phyloP scores from a whole-genome alignment of 2,888 invertebrate species.

The Papilio elwesi region DNA sequence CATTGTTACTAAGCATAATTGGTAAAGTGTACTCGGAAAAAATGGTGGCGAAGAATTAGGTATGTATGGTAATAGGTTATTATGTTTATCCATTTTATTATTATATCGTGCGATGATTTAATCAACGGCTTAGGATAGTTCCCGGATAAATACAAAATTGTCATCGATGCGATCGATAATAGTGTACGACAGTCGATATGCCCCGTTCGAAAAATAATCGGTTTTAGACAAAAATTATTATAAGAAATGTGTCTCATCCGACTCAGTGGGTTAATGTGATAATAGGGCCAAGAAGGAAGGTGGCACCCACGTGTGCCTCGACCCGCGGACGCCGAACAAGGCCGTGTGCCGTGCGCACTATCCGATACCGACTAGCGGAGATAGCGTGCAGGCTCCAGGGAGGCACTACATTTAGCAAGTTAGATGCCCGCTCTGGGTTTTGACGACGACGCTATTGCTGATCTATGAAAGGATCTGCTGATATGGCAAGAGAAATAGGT shows the following conservation, averaged over 20 bases:
- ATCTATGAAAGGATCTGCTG: too few species aligned
- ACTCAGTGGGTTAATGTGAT: too few species aligned
- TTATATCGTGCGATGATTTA: not conserved
- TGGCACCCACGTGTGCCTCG: conserved; percentile 43
- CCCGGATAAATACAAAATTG: conserved; percentile 32
- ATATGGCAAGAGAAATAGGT: too few species aligned
- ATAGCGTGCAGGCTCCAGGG: conserved; percentile 22
- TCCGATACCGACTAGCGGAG: conserved; percentile 42
- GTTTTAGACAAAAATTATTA: too few species aligned
- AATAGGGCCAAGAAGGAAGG: conserved; percentile 12
- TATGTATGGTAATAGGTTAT: too few species aligned
- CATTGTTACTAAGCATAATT: conserved; percentile 1
- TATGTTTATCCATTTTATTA: not conserved
- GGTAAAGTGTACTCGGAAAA: conserved; percentile 3
- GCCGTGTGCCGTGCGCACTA: conserved; percentile 44
- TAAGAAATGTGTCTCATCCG: conserved; percentile 28
- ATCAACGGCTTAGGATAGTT: not conserved
- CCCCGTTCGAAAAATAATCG: conserved; percentile 2
- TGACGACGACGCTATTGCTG: not conserved
- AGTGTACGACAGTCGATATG: conserved; percentile 42
- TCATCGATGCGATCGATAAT: conserved; percentile 43
- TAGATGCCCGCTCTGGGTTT: conserved; percentile 40
- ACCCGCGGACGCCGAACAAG: conserved; percentile 43
- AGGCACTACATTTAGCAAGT: conserved; percentile 27
- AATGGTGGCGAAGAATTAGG: not conserved